phyloP scores from a whole-genome alignment of 2,888 invertebrate species.

The Cabera pusaria region DNA sequence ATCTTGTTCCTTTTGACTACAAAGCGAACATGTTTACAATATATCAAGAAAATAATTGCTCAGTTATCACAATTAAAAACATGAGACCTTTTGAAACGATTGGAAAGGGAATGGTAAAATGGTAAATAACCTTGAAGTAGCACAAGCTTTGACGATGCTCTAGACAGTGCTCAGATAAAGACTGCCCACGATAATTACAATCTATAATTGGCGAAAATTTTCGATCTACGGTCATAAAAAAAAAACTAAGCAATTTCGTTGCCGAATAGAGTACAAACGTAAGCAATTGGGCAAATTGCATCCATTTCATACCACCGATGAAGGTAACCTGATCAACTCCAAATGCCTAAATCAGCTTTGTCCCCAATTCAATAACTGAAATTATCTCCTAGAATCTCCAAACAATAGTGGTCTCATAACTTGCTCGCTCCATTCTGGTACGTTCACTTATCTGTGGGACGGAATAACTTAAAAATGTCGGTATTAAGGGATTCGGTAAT shows the following conservation, averaged over 20 bases:
- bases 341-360: constrained; percentile 6
- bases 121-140: constrained; percentile 7
- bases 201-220: constrained; percentile 16
- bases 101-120: no score
- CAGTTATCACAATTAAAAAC: no score
- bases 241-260: constrained; percentile 5
- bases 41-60: no score
- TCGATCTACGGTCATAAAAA: constrained; percentile 7
- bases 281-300: constrained; percentile 9
- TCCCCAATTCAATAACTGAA: constrained; percentile 15
- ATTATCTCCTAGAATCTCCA: constrained; percentile 28
- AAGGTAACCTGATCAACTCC: constrained; percentile 10
- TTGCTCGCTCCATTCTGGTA: constrained; percentile 36
- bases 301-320: constrained; percentile 4
- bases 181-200: constrained; percentile 7
- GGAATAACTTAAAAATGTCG: constrained; percentile 29
- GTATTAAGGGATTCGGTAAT: neutral
- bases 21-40: constrained; percentile 4
- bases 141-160: constrained; percentile 1
- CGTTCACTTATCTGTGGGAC: constrained; percentile 51
- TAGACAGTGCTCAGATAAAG: constrained; percentile 1
- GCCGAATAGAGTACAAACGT: constrained; percentile 7
- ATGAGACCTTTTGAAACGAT: no score
- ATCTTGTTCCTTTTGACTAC: constrained; percentile 9
- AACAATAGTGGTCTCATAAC: constrained; percentile 31